These are phyloP conservation scores for Cephus rjabovi DNA, from an alignment of 2,888 invertebrate genomes.

Conservation along the genomic window DNA sequence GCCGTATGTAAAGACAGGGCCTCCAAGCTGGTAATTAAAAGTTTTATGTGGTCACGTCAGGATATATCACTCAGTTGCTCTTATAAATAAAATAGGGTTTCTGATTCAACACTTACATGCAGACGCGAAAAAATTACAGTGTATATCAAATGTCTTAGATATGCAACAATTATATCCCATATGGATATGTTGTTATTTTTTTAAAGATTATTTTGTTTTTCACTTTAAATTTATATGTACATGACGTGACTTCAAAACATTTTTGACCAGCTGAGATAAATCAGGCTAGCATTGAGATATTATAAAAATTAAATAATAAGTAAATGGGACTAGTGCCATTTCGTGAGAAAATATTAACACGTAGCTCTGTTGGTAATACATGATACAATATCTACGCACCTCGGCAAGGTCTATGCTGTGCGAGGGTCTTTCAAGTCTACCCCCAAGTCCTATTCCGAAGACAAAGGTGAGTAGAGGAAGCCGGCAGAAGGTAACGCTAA, in stretches of 20 bases:
- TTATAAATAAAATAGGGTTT: neutral
- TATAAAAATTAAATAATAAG: slow-evolving; percentile 52
- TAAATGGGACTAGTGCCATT: slow-evolving; percentile 65
- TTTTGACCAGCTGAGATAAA: slow-evolving; percentile 22
- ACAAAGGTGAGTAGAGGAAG: slow-evolving; percentile 65
- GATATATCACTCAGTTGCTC: neutral
- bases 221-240: neutral
- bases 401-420: slow-evolving; percentile 67
- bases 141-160: neutral
- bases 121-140: neutral
- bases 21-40: slow-evolving; percentile 28
- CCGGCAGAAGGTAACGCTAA: slow-evolving; percentile 64
- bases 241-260: slow-evolving; percentile 31
- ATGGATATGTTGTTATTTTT: neutral
- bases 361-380: slow-evolving; percentile 68
- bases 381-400: slow-evolving; percentile 67
- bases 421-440: slow-evolving; percentile 67
- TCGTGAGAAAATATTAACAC: slow-evolving; percentile 67
- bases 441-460: slow-evolving; percentile 66
- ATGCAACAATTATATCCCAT: neutral
- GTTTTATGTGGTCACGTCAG: slow-evolving; percentile 35
- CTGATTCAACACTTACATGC: neutral
- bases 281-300: slow-evolving; percentile 39
- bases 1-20: slow-evolving; percentile 35
- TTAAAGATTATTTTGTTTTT: neutral